Conservation (phyloP, 2,888 invertebrate genomes). For the Amorpha juglandis region DNA sequence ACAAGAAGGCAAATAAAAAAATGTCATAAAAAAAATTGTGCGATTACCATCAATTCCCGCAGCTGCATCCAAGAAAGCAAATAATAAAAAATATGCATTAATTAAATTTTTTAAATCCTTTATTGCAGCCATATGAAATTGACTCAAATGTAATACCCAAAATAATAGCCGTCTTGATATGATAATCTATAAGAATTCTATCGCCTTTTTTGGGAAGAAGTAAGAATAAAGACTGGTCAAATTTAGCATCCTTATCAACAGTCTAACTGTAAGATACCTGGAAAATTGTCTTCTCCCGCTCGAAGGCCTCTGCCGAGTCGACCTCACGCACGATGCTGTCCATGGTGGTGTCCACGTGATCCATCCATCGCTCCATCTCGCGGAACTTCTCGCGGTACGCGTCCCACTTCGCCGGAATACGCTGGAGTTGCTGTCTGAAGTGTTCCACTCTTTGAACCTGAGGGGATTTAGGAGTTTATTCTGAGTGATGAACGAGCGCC, state of each 20-base stretch:
- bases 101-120: background rate
- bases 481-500: no score
- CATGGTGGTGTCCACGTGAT: conserved; percentile 92
- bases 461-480: background rate
- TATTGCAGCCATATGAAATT: no score
- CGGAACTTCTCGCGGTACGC: conserved; percentile 91
- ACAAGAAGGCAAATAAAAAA: background rate
- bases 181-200: no score
- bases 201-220: no score
- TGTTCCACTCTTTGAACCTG: conserved; percentile 87
- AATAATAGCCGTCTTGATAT: no score
- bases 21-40: background rate
- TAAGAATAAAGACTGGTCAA: no score
- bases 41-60: conserved; percentile 42
- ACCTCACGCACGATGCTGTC: conserved; percentile 93
- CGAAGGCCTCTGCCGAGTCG: conserved; percentile 94
- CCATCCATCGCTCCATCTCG: conserved; percentile 96
- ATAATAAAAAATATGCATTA: conserved; percentile 4
- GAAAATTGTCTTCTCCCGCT: conserved; percentile 94
- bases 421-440: conserved; percentile 86
- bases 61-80: conserved; percentile 40
- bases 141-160: no score
- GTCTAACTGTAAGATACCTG: conserved; percentile 85
- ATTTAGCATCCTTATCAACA: background rate
- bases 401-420: conserved; percentile 96